phyloP scores from a whole-genome alignment of 2,113 vertebrate species.

The Anarrhichthys ocellatus region DNA sequence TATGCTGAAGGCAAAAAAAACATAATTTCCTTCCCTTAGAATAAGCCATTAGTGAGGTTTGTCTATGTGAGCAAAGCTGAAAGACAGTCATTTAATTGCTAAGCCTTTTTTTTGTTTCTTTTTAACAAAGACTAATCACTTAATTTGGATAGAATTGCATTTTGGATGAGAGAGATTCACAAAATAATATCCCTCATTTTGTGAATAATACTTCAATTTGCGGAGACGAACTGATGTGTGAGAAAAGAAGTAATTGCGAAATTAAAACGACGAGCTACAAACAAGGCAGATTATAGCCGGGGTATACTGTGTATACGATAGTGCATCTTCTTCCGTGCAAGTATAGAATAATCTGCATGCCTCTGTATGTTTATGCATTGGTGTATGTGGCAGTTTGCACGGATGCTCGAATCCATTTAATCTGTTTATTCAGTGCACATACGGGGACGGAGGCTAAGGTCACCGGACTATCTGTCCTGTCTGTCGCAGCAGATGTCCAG shows the following conservation, averaged over 20 bases:
- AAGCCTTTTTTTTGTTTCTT: conserved; percentile 6
- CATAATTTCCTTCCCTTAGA: not conserved
- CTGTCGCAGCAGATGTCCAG: conserved; percentile 44
- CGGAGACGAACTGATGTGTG: conserved; percentile 12
- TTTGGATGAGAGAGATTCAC: conserved; percentile 26
- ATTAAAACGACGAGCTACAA: conserved; percentile 13
- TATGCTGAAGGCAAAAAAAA: not conserved
- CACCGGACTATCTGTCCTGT: conserved; percentile 22
- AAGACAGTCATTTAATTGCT: conserved; percentile 33
- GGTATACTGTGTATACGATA: not conserved
- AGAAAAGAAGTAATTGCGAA: conserved; percentile 12
- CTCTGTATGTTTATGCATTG: conserved; percentile 37
- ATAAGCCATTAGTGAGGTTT: conserved; percentile 34
- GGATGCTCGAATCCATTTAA: conserved; percentile 50
- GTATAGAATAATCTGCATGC: conserved; percentile 1
- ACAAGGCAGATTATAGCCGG: conserved; percentile 1
- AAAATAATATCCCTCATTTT: conserved; percentile 26
- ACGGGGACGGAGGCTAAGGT: conserved; percentile 11
- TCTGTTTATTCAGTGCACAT: conserved; percentile 44
- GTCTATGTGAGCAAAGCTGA: conserved; percentile 32
- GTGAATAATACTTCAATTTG: conserved; percentile 40
- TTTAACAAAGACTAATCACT: conserved; percentile 53
- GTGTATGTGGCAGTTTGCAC: conserved; percentile 44
- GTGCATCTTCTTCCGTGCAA: conserved; percentile 6
- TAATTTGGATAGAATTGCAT: conserved; percentile 42